Conservation (phyloP, 2,113 vertebrate species). For the Eclectus roratus region DNA sequence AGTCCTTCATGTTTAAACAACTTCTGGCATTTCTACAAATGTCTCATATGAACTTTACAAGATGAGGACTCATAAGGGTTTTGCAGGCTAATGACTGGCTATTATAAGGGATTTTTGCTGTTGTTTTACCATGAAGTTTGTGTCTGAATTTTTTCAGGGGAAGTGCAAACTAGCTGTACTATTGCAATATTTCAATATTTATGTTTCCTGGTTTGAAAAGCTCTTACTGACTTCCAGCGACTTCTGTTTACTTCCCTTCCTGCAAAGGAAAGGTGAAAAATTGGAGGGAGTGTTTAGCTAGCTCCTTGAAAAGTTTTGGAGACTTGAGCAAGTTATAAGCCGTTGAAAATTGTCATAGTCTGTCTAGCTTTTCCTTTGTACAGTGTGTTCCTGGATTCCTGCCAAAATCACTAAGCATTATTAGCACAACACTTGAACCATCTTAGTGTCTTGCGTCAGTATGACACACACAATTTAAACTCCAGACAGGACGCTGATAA, state of each 20-base stretch:
- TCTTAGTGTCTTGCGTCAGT: conserved; percentile 58
- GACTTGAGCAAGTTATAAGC: background rate
- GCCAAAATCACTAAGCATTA: conserved; percentile 55
- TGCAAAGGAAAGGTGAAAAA: background rate
- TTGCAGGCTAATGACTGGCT: background rate
- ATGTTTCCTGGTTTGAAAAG: background rate
- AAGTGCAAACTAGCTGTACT: background rate
- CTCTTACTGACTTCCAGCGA: background rate
- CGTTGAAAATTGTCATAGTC: conserved; percentile 14
- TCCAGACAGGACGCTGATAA: conserved; percentile 51
- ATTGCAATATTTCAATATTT: background rate
- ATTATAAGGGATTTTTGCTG: background rate
- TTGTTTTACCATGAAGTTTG: background rate
- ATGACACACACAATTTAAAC: conserved; percentile 62
- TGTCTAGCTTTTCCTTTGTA: conserved; percentile 48
- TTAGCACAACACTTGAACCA: conserved; percentile 63
- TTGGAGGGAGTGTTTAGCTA: background rate
- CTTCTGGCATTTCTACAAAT: background rate
- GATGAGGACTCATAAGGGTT: background rate
- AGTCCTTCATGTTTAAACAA: background rate
- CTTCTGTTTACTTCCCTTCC: background rate
- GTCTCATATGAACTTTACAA: background rate
- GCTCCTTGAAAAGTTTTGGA: background rate
- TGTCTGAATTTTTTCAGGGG: background rate
- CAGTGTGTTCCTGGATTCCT: conserved; percentile 49